Evolutionary conservation across 2,113 vertebrate species (phyloP).

Genomic region (Larimichthys polyactis): DNA sequence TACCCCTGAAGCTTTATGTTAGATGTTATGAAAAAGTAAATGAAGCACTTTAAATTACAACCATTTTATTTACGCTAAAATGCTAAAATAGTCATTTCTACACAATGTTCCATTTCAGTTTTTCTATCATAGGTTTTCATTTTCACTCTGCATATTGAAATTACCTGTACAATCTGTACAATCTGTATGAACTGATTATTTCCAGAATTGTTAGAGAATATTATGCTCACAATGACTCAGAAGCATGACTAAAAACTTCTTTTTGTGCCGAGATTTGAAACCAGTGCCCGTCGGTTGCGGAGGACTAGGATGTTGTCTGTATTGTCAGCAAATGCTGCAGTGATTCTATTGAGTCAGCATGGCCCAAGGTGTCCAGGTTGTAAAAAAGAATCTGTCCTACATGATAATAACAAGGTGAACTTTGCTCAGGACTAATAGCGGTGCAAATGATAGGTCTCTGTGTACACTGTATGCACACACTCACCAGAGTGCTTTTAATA

Average conservation of each 20-base stretch:
- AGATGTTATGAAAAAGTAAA: no score
- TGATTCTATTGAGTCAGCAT: background rate
- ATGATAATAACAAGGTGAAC: background rate
- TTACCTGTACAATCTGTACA: background rate
- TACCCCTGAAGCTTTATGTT: no score
- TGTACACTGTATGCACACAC: background rate
- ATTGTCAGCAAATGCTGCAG: constrained; percentile 3
- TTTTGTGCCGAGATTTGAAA: background rate
- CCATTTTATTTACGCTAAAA: no score
- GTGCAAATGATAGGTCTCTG: background rate
- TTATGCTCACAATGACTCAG: background rate
- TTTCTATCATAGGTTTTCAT: background rate
- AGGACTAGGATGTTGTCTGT: background rate
- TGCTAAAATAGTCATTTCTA: no score
- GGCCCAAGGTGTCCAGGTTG: background rate
- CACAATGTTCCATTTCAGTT: background rate
- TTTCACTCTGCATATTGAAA: background rate
- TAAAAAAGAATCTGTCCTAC: background rate
- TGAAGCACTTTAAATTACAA: no score
- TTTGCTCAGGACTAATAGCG: background rate
- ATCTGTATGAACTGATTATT: background rate
- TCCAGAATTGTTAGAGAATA: background rate
- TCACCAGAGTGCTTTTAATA: background rate
- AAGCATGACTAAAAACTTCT: background rate
- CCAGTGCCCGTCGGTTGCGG: background rate